Base-by-base conservation (phyloP, 1,140 invertebrate genomes). In the Parasteatoda tepidariorum region DNA sequence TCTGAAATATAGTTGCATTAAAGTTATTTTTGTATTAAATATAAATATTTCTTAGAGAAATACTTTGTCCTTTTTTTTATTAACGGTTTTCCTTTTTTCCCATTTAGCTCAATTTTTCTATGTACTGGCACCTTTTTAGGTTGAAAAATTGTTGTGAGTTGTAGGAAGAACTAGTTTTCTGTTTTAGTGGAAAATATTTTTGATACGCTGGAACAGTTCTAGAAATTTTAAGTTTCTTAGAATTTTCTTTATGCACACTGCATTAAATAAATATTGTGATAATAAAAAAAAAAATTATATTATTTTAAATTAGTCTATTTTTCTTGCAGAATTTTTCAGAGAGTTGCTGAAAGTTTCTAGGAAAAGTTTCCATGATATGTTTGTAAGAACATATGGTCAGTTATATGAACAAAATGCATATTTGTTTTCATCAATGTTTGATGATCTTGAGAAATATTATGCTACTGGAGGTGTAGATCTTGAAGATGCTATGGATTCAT, bases 321-420 rank as follows among this genome's bases (percentile, higher is more conserved):
- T 61, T 62, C 48, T 55, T 28, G 31, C 89, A 98, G 96, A 94
- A 87, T 95, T 96, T 89, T 98, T 98, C 91, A 92, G 92, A 85
- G 92, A 94, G 70, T 91, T 98, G 83, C 90, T 99, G 88, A 91
- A 93, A 83, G 92, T 93, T 85, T 96, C 96, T 6, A 94, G 95
- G 86, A 91, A 90, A 86, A 95, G 95, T 88, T 96, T 98, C 88
- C 94, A 98, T 89, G 92, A 93, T 38, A 98, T 98, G 96, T 99
- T 98, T 91, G 94, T 94, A 86, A 92, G 92, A 86, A 98, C 97
- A 1, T 99, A 99, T 89, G 97, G 97, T 11, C 93, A 96, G 87
- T 93, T 98, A 74, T 99, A 99, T 91, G 94, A 98, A 87, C 93
- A 96, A 87, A 97, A 99, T 88, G 92, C 96, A 3, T 93, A 95